These are phyloP conservation scores for Drosophila melanosoma DNA, from an alignment of 2,888 invertebrate species.

Conservation along the genomic window DNA sequence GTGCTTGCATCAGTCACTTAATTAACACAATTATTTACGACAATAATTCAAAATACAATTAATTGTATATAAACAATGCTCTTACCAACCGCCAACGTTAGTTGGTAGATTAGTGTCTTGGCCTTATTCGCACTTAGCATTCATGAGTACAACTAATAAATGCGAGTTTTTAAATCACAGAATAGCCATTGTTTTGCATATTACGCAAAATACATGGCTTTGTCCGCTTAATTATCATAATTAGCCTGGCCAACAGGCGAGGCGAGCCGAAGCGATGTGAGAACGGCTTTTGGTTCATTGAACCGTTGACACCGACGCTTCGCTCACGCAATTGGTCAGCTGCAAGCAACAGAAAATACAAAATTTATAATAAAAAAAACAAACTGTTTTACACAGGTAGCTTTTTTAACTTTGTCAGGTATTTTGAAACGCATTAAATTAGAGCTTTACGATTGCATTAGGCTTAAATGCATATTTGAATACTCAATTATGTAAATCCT, in stretches of 20 bases:
- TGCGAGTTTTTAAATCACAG: slow-evolving; percentile 38
- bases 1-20: slow-evolving; percentile 20
- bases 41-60: slow-evolving; percentile 5
- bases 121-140: slow-evolving; percentile 2
- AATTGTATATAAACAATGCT: background rate
- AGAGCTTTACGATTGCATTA: background rate
- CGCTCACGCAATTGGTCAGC: slow-evolving; percentile 65
- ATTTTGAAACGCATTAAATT: background rate
- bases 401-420: background rate
- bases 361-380: slow-evolving; percentile 34
- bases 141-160: slow-evolving; percentile 12
- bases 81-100: background rate
- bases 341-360: slow-evolving; percentile 14
- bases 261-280: background rate
- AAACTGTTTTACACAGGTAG: background rate
- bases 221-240: slow-evolving; percentile 68
- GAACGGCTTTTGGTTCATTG: slow-evolving; percentile 60
- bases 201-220: slow-evolving; percentile 24
- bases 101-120: background rate
- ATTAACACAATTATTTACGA: slow-evolving; percentile 7
- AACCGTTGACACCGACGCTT: slow-evolving; percentile 43
- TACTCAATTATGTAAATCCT: background rate
- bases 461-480: background rate
- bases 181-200: slow-evolving; percentile 65
- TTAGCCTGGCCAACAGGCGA: slow-evolving; percentile 45